A percentile compares a stretch with the other conserved stretches of the same genome.
Conservation (phyloP, 2,797 vertebrate species). For the Brachyalestes nurse region DNA sequence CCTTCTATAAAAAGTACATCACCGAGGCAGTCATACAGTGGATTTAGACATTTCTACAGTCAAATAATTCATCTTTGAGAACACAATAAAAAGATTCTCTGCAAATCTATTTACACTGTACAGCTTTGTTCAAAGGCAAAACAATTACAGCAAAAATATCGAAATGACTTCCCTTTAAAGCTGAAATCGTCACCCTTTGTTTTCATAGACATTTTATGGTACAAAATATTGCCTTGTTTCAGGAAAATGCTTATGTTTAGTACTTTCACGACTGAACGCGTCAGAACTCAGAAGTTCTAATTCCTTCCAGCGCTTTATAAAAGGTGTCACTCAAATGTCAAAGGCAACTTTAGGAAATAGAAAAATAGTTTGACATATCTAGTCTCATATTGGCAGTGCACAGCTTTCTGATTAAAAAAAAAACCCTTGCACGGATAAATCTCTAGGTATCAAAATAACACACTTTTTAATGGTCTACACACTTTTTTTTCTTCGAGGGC, state of each 20-base stretch:
- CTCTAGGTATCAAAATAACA: slow-evolving; percentile 55
- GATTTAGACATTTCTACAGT: slow-evolving; percentile 90
- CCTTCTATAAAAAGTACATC: slow-evolving; percentile 92
- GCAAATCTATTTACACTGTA: slow-evolving; percentile 90
- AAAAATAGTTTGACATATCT: slow-evolving; percentile 81
- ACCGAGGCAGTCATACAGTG: slow-evolving; percentile 92
- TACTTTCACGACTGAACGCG: slow-evolving; percentile 83
- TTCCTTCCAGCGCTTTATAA: slow-evolving; percentile 85
- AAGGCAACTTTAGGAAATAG: slow-evolving; percentile 78
- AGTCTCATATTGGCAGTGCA: slow-evolving; percentile 84
- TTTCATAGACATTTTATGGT: slow-evolving; percentile 54
- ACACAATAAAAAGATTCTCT: slow-evolving; percentile 85
- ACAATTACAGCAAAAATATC: slow-evolving; percentile 70
- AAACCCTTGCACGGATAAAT: slow-evolving; percentile 81
- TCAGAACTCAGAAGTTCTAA: slow-evolving; percentile 76
- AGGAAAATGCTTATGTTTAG: slow-evolving; percentile 25
- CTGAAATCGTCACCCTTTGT: slow-evolving; percentile 71
- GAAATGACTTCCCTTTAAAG: slow-evolving; percentile 81
- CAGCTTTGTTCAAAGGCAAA: slow-evolving; percentile 79
- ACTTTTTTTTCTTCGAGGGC: slow-evolving; percentile 33
- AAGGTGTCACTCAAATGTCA: slow-evolving; percentile 77
- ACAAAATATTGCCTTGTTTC: slow-evolving; percentile 49
- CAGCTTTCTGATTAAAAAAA: slow-evolving; percentile 79
- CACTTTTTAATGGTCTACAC: slow-evolving; percentile 14
- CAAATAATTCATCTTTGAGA: slow-evolving; percentile 90